Base-by-base conservation (phyloP, 2,888 invertebrate species). In the Sarcophaga caerulescens region DNA sequence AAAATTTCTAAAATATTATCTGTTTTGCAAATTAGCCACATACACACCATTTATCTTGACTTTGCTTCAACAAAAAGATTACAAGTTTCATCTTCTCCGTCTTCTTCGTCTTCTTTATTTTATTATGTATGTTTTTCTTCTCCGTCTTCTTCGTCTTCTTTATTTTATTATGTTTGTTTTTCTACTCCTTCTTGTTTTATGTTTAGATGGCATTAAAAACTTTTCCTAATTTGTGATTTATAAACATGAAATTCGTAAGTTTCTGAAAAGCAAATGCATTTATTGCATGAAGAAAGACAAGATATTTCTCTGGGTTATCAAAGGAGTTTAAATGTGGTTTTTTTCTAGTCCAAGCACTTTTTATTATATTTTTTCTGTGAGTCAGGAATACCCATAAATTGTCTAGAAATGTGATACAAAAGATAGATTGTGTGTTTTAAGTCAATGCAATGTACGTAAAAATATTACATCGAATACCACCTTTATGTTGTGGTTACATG, bases 221-320 rank as follows among this genome's bases (percentile, higher is more conserved):
- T 65, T 65, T 66, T 65, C 19, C 60, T 47, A 45, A 77, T 66
- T 74, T 77, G 44, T 74, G 62, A 78, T 83, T 83, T 83, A 78
- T 69, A 83, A 83, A 83, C 73, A 78, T 83, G 66, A 78, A 44
- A 23, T 35, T 52, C 17, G 52, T 52, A 52, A 52, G 52, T 52
- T 12, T 52, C 17, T 52, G 1, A 0, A 14, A 52, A 52, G 17
- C 17, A 14, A 17, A 14, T 52, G 52, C 52, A 52, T 52, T 14
- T 52, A 52, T 52, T 52, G 4, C 17, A 52, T 4, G 12, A 35
- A 10, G 4, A 52, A 52, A 52, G 17, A 52, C 12, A 52, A 52
- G 4, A 52, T 52, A 52, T 35, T 35, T 35, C 35, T 35, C 2
- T 10, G 2, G 0, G 0, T 35, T 35, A 10, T 35, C 2, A 35